Base-by-base conservation (phyloP, 2,888 invertebrate species). In the Harpalus rubripes region DNA sequence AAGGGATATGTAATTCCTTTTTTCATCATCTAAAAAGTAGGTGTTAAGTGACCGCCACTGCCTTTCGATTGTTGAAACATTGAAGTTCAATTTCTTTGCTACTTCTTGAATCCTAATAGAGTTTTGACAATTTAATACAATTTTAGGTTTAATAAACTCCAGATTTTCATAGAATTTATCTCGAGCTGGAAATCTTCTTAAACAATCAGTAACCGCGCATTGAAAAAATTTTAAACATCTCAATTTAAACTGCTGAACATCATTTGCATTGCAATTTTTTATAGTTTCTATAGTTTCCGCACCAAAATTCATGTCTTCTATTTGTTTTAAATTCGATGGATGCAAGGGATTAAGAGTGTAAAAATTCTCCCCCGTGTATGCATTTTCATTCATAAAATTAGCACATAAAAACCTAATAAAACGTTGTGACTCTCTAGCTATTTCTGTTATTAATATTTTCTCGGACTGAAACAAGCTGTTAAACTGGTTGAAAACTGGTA, bases 401-500 rank as follows among this genome's bases (percentile, higher is more conserved):
- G 1, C n/a, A 58, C 58, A 58, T 16, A 58, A 15, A 15, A 58
- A 15, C 1, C 16, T 1, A 15, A 58, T 58, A 76, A 76, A 76
- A 3, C 32, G 18, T 41, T 41, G 22, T 44, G 41, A 44, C 16
- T 44, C 76, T 12, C 10, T n/a, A 44, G 12, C 18, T 76, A 76
- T 12, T 12, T 26, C 8, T 12, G 26, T 22, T 26, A 32, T 76
- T 76, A 76, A 76, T 6, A 58, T 58, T 52, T 52, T 44, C 18
- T 26, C 76, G 6, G 52, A 76, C 18, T 76, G 76, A 44, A 76
- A 76, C 8, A 44, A 39, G 15, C 12, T 15, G 32, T 76, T 76
- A 15, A 76, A 76, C 32, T 76, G 41, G 8, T 44, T 76, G 44
- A 76, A 76, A 39, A 76, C 76, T 18, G 76, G 76, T 16, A 76